Evolutionary conservation across 2,113 vertebrate species (phyloP).

Genomic region (Pangasianodon gigas): DNA sequence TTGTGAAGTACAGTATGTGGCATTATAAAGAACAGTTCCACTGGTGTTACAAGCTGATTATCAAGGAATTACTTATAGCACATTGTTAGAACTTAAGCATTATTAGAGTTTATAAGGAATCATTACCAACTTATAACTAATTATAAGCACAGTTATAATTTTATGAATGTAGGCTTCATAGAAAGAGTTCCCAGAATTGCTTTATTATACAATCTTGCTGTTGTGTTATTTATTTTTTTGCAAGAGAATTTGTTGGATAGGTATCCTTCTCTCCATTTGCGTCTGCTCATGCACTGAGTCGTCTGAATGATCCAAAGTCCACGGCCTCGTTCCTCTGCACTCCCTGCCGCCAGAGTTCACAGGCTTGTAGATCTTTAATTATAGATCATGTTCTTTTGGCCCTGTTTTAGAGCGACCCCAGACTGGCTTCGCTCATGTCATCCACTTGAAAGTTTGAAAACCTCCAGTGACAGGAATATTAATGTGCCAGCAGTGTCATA

Average conservation of each 20-base stretch:
- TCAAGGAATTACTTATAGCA: not conserved
- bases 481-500: slow-evolving; percentile 99
- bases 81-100: not conserved
- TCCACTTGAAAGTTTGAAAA: slow-evolving; percentile 99
- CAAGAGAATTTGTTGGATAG: not conserved
- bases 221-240: not conserved
- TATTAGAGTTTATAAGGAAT: not conserved
- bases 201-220: not conserved
- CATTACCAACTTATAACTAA: not conserved
- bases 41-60: not conserved
- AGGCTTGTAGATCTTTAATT: slow-evolving; percentile 83
- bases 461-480: slow-evolving; percentile 99
- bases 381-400: slow-evolving; percentile 88
- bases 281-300: slow-evolving; percentile 71
- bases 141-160: not conserved
- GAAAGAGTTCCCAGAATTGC: not conserved
- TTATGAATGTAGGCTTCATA: not conserved
- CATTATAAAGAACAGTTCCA: not conserved
- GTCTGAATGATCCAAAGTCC: slow-evolving; percentile 73
- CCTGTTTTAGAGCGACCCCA: slow-evolving; percentile 90
- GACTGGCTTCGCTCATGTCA: slow-evolving; percentile 92
- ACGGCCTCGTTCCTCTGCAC: slow-evolving; percentile 56
- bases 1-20: not conserved
- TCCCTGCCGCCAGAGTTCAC: slow-evolving; percentile 73
- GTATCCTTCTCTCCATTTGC: slow-evolving; percentile 56